Evolutionary conservation across 35 echinoderm and acorn worm genomes (phyloP).

Genomic region (Anneissia japonica): DNA sequence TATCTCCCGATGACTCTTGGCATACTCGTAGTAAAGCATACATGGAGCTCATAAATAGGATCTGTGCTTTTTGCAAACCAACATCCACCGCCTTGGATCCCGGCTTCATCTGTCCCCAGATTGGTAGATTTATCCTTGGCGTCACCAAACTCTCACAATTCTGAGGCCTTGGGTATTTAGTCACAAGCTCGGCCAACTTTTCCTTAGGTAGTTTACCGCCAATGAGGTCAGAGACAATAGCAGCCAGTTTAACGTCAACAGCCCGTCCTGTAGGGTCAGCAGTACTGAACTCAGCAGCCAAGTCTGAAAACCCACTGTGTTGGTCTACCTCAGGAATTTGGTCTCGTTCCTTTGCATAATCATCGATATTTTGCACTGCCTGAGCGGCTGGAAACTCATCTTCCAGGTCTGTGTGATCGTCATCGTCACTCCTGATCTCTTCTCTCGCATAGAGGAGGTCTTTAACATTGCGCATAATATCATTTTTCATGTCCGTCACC

Average conservation of each 20-base stretch:
- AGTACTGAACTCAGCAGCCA: not conserved
- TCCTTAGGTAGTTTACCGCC: not conserved
- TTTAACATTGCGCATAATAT: too few species aligned
- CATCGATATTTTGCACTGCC: not conserved
- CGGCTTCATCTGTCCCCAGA: not conserved
- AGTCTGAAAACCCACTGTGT: not conserved
- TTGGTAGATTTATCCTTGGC: not conserved
- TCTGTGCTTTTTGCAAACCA: not conserved
- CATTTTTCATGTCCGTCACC: too few species aligned
- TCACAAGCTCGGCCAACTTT: not conserved
- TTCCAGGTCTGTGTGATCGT: too few species aligned
- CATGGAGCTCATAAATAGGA: not conserved
- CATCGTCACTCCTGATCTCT: too few species aligned
- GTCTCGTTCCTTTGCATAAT: not conserved
- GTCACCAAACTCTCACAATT: not conserved
- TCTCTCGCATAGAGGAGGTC: too few species aligned
- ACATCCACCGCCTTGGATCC: not conserved
- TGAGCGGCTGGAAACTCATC: not conserved
- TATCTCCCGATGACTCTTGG: not conserved
- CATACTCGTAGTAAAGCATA: not conserved
- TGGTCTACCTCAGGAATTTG: not conserved
- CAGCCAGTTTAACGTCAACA: not conserved
- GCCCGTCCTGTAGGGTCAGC: not conserved
- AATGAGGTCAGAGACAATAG: not conserved
- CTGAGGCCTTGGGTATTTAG: not conserved